Conservation (phyloP, 1,140 invertebrate species). For the Cataglyphis hispanica region DNA sequence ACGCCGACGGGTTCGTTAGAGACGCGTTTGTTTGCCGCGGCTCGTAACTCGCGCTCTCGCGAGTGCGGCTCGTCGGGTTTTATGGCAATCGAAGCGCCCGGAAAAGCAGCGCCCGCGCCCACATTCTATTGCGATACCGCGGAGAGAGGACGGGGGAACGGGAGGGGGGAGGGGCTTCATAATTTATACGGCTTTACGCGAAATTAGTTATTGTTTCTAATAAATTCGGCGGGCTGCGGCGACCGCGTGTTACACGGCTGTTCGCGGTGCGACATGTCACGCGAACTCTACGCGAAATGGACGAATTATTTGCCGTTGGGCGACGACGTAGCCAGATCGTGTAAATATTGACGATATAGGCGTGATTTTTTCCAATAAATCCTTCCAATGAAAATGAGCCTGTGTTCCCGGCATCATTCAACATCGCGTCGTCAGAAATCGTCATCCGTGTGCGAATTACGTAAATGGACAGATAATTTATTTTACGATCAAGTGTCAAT, state of each 20-base stretch:
- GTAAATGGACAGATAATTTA: no score
- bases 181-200: constrained; percentile 79
- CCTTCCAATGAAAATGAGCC: not conserved
- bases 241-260: not conserved
- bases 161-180: constrained; percentile 61
- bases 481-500: no score
- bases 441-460: not conserved
- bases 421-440: not conserved
- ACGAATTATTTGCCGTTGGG: constrained; percentile 26
- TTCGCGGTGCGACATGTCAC: not conserved
- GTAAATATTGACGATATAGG: constrained; percentile 18
- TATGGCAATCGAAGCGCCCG: constrained; percentile 17
- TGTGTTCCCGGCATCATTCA: not conserved
- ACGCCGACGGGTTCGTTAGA: constrained; percentile 31
- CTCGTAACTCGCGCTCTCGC: constrained; percentile 48
- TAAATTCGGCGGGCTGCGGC: constrained; percentile 69
- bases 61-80: constrained; percentile 25
- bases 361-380: not conserved
- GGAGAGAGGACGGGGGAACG: not conserved
- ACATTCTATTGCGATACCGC: not conserved
- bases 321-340: constrained; percentile 8
- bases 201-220: constrained; percentile 78
- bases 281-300: not conserved
- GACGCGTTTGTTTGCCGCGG: constrained; percentile 47
- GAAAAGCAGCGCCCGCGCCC: not conserved